These are phyloP conservation scores for Pocota personata DNA, from an alignment of 2,888 invertebrate genomes.

Conservation along the genomic window DNA sequence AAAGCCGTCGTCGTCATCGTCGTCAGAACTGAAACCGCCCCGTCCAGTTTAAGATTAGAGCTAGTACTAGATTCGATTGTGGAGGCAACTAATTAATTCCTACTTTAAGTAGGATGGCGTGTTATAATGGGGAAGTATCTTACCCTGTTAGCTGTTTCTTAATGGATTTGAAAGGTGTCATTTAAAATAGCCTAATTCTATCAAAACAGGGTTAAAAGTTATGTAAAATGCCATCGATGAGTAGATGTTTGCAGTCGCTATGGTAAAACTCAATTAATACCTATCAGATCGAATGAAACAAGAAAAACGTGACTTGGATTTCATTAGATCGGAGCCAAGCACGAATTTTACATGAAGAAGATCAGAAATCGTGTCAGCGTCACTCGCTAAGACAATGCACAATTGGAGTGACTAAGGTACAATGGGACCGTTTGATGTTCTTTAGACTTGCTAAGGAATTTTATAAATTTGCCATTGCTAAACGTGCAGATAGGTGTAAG, in stretches of 20 bases:
- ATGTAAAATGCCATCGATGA: not conserved
- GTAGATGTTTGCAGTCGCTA: not conserved
- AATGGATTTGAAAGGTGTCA: not conserved
- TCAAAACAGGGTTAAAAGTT: not conserved
- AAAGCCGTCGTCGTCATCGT: conserved; percentile 1
- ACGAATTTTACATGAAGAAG: conserved; percentile 45
- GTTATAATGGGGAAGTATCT: too few relatives aligned
- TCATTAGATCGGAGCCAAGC: conserved; percentile 7
- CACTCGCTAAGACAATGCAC: not conserved
- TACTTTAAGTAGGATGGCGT: not conserved
- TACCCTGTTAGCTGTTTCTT: too few relatives aligned
- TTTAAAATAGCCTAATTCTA: not conserved
- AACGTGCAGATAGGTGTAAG: not conserved
- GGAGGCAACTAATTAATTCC: not conserved
- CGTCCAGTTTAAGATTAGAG: conserved; percentile 17
- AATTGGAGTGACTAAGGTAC: not conserved
- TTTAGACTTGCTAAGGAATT: not conserved
- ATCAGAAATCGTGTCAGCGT: conserved; percentile 12
- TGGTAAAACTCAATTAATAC: conserved; percentile 19
- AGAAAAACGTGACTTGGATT: conserved; percentile 53
- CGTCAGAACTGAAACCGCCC: conserved; percentile 25
- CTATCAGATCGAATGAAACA: conserved; percentile 22
- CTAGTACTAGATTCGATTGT: not conserved
- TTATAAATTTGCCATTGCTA: conserved; percentile 3
- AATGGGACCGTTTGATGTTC: not conserved